A percentile compares a stretch with the other conserved stretches of the same genome.
phyloP scores from a whole-genome alignment of 2,888 invertebrate species.

The Archips crataeganus region DNA sequence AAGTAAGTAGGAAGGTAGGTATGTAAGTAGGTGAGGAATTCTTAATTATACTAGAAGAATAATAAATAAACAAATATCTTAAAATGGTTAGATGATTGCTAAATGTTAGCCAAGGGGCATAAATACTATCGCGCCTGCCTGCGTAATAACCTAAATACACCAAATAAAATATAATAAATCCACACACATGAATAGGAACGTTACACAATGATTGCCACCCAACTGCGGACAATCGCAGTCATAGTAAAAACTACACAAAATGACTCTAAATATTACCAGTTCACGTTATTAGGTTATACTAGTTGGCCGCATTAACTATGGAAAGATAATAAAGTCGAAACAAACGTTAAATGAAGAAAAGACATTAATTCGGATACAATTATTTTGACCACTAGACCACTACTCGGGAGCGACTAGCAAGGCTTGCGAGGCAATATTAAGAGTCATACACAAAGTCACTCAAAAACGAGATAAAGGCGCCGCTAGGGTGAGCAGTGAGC shows the following conservation, averaged over 20 bases:
- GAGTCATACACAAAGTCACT: slow-evolving; percentile 53
- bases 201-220: slow-evolving; percentile 48
- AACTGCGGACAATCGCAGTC: slow-evolving; percentile 46
- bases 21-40: background rate
- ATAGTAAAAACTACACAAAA: slow-evolving; percentile 51
- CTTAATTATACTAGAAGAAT: background rate
- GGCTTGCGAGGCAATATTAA: slow-evolving; percentile 56
- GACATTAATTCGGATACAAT: background rate
- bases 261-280: slow-evolving; percentile 61
- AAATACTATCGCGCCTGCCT: slow-evolving; percentile 11
- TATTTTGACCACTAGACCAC: background rate
- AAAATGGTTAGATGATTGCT: slow-evolving; percentile 11
- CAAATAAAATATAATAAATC: slow-evolving; percentile 43
- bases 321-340: background rate
- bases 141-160: slow-evolving; percentile 15
- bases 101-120: background rate
- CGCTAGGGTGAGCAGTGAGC: slow-evolving; percentile 57
- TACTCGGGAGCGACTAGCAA: slow-evolving; percentile 17
- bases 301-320: background rate
- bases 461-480: slow-evolving; percentile 58
- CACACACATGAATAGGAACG: slow-evolving; percentile 58
- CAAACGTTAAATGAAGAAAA: background rate
- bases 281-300: background rate
- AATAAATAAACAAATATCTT: background rate
- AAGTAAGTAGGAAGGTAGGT: background rate